Percentiles rank a stretch among this genome's conserved stretches.
Conservation (phyloP, 2,113 vertebrate species). For the Oncorhynchus gorbuscha region DNA sequence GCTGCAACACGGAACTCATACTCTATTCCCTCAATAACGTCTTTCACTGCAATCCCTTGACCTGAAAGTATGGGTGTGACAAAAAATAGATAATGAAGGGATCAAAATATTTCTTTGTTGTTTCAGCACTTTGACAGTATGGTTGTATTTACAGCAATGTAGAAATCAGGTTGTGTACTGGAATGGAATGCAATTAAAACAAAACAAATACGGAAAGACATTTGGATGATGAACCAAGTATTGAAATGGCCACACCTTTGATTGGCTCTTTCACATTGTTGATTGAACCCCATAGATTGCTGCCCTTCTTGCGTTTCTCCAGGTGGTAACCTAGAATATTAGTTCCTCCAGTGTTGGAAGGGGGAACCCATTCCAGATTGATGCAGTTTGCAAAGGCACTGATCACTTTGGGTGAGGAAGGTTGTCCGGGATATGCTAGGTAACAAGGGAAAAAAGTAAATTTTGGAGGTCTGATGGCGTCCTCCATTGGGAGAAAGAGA, state of each 20-base stretch:
- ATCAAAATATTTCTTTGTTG: not conserved
- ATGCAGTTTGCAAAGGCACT: slow-evolving; percentile 76
- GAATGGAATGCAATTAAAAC: not conserved
- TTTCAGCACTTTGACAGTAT: not conserved
- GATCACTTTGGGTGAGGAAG: slow-evolving; percentile 74
- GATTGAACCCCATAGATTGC: slow-evolving; percentile 76
- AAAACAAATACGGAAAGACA: too few relatives aligned
- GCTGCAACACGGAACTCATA: slow-evolving; percentile 87
- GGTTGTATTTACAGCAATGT: not conserved
- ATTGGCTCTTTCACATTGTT: slow-evolving; percentile 62
- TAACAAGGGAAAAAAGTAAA: not conserved
- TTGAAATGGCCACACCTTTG: slow-evolving; percentile 65
- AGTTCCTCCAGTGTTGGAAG: slow-evolving; percentile 73
- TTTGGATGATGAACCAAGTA: too few relatives aligned
- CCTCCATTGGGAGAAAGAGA: not conserved
- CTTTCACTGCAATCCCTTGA: slow-evolving; percentile 71
- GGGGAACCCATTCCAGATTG: slow-evolving; percentile 78
- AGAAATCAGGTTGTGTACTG: not conserved
- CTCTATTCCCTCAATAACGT: slow-evolving; percentile 78
- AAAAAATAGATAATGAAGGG: not conserved
- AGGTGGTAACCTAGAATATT: slow-evolving; percentile 79
- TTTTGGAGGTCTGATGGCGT: not conserved
- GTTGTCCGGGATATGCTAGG: slow-evolving; percentile 78
- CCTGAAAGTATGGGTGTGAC: slow-evolving; percentile 56
- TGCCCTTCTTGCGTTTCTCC: slow-evolving; percentile 85